Evolutionary conservation across 1,140 invertebrate genomes (phyloP).

Genomic region (Leptinotarsa lineolata): DNA sequence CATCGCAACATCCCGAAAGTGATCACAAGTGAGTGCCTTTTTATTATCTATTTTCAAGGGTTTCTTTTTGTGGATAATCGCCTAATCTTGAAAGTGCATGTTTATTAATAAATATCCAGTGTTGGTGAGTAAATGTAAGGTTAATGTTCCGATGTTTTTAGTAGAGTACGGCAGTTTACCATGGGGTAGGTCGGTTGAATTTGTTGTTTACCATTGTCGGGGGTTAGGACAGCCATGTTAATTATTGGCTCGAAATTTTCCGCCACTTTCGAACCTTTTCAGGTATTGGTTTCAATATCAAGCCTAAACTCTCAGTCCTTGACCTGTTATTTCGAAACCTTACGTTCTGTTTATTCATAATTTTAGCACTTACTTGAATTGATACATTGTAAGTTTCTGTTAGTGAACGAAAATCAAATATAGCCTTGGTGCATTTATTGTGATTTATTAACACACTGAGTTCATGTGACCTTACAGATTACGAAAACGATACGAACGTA

Average conservation of each 20-base stretch:
- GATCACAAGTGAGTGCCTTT: not conserved
- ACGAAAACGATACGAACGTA: not conserved
- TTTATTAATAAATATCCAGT: not conserved
- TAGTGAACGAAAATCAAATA: not conserved
- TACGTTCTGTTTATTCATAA: not conserved
- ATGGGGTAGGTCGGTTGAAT: constrained; percentile 1
- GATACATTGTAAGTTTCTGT: not conserved
- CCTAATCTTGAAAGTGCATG: not conserved
- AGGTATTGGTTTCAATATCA: not conserved
- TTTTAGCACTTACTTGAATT: not conserved
- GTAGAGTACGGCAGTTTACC: not conserved
- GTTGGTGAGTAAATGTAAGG: not conserved
- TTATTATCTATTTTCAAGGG: not conserved
- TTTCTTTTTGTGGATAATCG: not conserved
- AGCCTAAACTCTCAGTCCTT: not conserved
- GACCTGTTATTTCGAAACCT: not conserved
- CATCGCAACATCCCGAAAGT: not conserved
- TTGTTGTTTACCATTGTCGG: not conserved
- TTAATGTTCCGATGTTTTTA: not conserved
- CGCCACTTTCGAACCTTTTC: no score
- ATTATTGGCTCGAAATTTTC: not conserved
- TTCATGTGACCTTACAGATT: not conserved
- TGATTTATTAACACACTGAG: not conserved
- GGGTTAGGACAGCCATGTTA: not conserved
- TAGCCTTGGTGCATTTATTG: not conserved